Conservation (phyloP, 2,888 invertebrate genomes). For the Tetranychus truncatus region DNA sequence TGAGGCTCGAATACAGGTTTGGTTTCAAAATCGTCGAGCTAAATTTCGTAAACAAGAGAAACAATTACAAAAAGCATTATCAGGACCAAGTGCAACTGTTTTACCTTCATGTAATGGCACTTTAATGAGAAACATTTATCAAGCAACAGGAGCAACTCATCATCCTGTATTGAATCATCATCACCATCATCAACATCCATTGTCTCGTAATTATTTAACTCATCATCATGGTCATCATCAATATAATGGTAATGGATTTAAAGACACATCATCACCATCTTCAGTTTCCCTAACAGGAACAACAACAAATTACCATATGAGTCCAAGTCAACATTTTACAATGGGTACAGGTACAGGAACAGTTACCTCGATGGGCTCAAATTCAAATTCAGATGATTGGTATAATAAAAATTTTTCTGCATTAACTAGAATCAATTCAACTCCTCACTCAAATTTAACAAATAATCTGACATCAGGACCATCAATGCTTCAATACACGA, state of each 20-base stretch:
- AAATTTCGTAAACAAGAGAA: constrained; percentile 97
- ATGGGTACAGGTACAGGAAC: constrained; percentile 73
- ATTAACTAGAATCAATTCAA: constrained; percentile 74
- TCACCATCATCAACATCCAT: constrained; percentile 41
- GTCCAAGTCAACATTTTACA: constrained; percentile 73
- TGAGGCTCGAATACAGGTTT: constrained; percentile 92
- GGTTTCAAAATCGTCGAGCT: constrained; percentile 96
- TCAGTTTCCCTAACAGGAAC: not conserved
- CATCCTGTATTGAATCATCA: constrained; percentile 52
- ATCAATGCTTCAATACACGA: constrained; percentile 4
- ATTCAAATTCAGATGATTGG: constrained; percentile 52
- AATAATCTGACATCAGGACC: not conserved
- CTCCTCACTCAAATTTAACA: constrained; percentile 57
- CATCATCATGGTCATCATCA: constrained; percentile 54
- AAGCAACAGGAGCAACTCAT: constrained; percentile 42
- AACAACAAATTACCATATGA: constrained; percentile 58
- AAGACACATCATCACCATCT: not conserved
- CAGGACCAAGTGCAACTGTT: constrained; percentile 40
- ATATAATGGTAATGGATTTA: constrained; percentile 32
- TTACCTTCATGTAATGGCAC: constrained; percentile 82
- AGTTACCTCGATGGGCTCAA: constrained; percentile 54
- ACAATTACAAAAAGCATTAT: constrained; percentile 85
- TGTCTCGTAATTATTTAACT: not conserved
- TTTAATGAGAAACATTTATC: constrained; percentile 96
- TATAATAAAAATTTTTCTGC: constrained; percentile 95